phyloP scores from a whole-genome alignment of 2,113 vertebrate genomes.

The Cromileptes altivelis region DNA sequence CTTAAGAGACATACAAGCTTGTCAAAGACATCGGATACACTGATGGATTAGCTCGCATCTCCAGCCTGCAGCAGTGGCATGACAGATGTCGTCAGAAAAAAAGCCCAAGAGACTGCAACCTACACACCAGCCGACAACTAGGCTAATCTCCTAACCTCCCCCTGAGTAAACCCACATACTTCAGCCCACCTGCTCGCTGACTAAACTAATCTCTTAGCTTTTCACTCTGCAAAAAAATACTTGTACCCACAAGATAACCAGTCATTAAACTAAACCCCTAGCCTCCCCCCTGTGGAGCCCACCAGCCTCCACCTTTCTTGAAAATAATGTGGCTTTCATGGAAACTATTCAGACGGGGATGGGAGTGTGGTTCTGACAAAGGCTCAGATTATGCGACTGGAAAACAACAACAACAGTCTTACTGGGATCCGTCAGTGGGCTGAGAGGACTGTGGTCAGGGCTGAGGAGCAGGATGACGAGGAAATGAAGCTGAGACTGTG shows the following conservation, averaged over 20 bases:
- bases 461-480: slow-evolving; percentile 34
- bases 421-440: slow-evolving; percentile 36
- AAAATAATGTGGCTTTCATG: slow-evolving; percentile 69
- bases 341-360: slow-evolving; percentile 46
- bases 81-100: slow-evolving; percentile 42
- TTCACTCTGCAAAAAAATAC: neutral
- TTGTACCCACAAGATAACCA: slow-evolving; percentile 22
- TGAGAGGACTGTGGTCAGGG: slow-evolving; percentile 26
- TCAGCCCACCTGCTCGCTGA: slow-evolving; percentile 48
- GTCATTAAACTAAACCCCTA: slow-evolving; percentile 27
- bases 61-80: slow-evolving; percentile 25
- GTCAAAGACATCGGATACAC: slow-evolving; percentile 39
- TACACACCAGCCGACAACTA: slow-evolving; percentile 47
- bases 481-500: slow-evolving; percentile 30
- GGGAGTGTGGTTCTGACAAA: slow-evolving; percentile 56
- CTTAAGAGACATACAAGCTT: slow-evolving; percentile 32
- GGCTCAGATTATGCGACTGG: slow-evolving; percentile 51
- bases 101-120: slow-evolving; percentile 33
- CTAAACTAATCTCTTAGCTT: slow-evolving; percentile 26
- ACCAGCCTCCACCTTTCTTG: slow-evolving; percentile 18
- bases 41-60: slow-evolving; percentile 44
- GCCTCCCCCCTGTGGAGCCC: slow-evolving; percentile 5
- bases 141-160: slow-evolving; percentile 48
- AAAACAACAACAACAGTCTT: slow-evolving; percentile 62
- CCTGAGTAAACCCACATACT: slow-evolving; percentile 52